Percentiles rank a stretch among this genome's conserved stretches.
Evolutionary conservation across 2,797 vertebrate species (phyloP).

Genomic region (Rhynchonycteris naso): DNA sequence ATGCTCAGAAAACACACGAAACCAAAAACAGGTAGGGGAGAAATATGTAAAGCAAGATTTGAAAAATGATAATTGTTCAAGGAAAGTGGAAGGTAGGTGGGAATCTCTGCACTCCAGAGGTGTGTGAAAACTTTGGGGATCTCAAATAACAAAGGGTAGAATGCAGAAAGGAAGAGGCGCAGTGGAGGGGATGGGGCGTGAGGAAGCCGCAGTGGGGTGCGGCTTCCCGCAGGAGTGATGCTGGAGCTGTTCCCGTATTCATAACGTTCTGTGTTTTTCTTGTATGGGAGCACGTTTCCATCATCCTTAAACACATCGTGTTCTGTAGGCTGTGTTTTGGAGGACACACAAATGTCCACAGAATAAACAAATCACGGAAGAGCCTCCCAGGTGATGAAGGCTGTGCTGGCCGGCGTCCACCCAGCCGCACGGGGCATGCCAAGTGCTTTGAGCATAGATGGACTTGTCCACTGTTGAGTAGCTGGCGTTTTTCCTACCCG

Average conservation of each 20-base stretch:
- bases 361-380: constrained; percentile 17
- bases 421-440: rapidly evolving
- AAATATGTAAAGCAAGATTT: background rate
- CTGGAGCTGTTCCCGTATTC: background rate
- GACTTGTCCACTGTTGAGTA: background rate
- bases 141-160: background rate
- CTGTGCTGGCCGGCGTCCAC: background rate
- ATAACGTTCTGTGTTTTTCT: background rate
- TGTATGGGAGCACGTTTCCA: background rate
- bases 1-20: background rate
- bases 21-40: background rate
- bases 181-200: background rate
- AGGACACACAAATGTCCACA: background rate
- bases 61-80: background rate
- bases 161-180: background rate
- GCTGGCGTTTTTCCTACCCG: background rate
- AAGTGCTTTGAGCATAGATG: background rate
- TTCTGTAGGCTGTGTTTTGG: background rate
- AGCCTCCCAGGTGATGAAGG: background rate
- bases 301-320: background rate
- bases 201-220: background rate
- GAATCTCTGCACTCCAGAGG: background rate
- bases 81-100: too few species aligned
- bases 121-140: background rate
- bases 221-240: too few species aligned